Percentiles rank a stretch among this genome's conserved stretches.
phyloP scores from a whole-genome alignment of 1,140 invertebrate species.

The Geopemphigus sp. region DNA sequence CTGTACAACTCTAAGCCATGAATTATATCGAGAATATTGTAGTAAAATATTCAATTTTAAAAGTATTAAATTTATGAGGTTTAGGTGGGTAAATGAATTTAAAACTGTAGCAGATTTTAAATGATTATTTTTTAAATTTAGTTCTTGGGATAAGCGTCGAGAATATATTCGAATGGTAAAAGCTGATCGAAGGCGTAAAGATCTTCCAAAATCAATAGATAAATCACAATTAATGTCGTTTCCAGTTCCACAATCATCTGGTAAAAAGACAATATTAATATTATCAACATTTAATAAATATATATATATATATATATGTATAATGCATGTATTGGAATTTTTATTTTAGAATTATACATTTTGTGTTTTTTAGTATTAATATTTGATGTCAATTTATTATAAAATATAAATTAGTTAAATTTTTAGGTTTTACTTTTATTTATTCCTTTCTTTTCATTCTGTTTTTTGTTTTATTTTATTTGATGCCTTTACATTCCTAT shows the following conservation, averaged over 20 bases:
- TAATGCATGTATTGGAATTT: no score
- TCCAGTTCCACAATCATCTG: conserved; percentile 24
- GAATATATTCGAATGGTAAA: conserved; percentile 49
- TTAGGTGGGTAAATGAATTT: not conserved
- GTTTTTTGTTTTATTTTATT: no score
- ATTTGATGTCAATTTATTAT: no score
- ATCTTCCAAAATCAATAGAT: conserved; percentile 46
- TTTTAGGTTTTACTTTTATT: no score
- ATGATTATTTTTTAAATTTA: conserved; percentile 26
- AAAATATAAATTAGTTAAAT: no score
- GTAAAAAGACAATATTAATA: conserved; percentile 62
- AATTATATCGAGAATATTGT: conserved; percentile 69
- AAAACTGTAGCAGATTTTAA: not conserved
- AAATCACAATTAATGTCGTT: conserved; percentile 30
- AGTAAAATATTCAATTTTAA: conserved; percentile 83
- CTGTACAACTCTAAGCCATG: conserved; percentile 6
- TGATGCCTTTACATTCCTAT: no score
- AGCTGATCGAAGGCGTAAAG: conserved; percentile 45
- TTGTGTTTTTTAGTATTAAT: no score
- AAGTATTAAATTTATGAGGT: conserved; percentile 53
- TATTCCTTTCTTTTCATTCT: no score
- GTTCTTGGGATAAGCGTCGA: conserved; percentile 51
- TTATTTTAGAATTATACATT: no score
- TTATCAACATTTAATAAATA: no score
- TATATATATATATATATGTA: no score